These are phyloP conservation scores for Anabacerthia variegaticeps DNA, from an alignment of 2,797 vertebrate species.

Conservation along the genomic window DNA sequence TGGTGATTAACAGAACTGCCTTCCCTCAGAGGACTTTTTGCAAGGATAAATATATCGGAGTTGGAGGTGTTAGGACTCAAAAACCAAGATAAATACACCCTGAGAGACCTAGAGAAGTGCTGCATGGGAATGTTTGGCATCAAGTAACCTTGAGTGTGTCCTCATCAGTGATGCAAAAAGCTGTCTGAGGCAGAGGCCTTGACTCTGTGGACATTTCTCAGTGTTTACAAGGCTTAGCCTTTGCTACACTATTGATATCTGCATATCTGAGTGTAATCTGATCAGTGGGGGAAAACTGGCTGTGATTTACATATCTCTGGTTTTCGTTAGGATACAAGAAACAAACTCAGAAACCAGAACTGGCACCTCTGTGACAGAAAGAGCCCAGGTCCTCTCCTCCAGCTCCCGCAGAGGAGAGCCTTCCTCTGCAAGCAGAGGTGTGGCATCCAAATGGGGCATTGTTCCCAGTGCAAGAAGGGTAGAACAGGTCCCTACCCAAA, in stretches of 20 bases:
- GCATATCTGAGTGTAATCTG: background rate
- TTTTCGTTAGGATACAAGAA: background rate
- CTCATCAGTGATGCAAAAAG: constrained; percentile 9
- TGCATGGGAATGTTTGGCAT: constrained; percentile 1
- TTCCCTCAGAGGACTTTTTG: background rate
- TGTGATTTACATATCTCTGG: background rate
- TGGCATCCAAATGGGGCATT: rapidly evolving
- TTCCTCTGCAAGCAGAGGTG: background rate
- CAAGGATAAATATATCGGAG: constrained; percentile 4
- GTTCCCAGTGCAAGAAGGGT: background rate
- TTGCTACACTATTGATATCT: background rate
- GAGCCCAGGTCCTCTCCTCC: background rate
- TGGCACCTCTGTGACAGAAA: background rate
- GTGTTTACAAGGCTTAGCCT: background rate
- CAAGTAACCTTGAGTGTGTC: constrained; percentile 24
- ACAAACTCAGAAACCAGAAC: background rate
- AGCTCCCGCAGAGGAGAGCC: background rate
- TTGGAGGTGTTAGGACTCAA: constrained; percentile 19
- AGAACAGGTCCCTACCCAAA: background rate
- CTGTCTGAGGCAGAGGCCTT: background rate
- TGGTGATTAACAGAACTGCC: constrained; percentile 31
- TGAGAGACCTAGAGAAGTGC: constrained; percentile 14
- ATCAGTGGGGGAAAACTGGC: background rate
- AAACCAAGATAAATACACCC: constrained; percentile 37
- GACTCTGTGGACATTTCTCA: background rate